These are phyloP conservation scores for Callimorpha dominula DNA, from an alignment of 2,888 invertebrate species.

Conservation along the genomic window DNA sequence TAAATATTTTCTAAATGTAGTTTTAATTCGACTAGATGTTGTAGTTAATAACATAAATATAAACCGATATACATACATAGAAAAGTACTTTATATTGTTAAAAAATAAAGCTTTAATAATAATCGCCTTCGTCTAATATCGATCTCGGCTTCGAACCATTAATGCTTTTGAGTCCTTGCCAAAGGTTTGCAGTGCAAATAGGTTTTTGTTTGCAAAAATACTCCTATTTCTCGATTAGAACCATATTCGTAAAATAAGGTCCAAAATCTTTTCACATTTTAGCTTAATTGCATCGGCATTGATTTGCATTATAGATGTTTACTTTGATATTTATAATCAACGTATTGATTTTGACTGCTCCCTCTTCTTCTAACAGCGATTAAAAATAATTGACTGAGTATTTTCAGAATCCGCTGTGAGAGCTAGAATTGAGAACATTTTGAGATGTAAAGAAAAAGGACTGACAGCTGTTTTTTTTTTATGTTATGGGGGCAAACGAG, in stretches of 20 bases:
- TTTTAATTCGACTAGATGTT: no score
- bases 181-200: conserved; percentile 15
- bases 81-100: no score
- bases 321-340: background rate
- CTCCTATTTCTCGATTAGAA: conserved; percentile 9
- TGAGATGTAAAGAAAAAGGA: background rate
- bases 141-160: conserved; percentile 2
- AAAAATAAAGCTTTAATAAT: background rate
- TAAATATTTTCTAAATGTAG: no score
- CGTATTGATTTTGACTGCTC: background rate
- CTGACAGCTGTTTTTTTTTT: no score
- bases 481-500: no score
- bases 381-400: background rate
- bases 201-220: conserved; percentile 3
- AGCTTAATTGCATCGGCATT: conserved; percentile 1
- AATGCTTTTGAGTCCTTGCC: conserved; percentile 20
- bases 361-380: background rate
- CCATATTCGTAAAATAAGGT: background rate
- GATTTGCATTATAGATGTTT: background rate
- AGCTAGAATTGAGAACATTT: background rate
- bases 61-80: background rate
- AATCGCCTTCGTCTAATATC: conserved; percentile 11
- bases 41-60: background rate
- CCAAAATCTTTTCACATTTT: background rate
- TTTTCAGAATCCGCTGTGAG: background rate